Evolutionary conservation across 1,140 invertebrate genomes (phyloP), one percentile per base, ranked within the genome.

Genomic region (Eubasilissa regina): DNA sequence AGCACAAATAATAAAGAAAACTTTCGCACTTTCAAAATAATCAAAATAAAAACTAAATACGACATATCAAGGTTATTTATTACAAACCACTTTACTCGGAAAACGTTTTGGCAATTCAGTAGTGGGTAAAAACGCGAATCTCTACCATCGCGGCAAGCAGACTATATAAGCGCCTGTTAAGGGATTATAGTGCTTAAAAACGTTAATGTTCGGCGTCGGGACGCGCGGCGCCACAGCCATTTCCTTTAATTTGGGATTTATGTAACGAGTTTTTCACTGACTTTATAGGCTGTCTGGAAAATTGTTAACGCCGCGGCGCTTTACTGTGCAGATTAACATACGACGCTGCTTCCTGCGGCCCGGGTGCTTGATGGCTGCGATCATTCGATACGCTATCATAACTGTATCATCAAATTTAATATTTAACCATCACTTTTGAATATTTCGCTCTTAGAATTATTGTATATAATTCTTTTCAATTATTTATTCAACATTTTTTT

Each of bases 161-260:
- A 64, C 19, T 64, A 62, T 62, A 19, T 15, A 77, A 56, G 19
- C 62, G 75, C 11, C 45, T 56, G 64, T 68, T 55, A 53, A 68
- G 53, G 75, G 75, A 76, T 77, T 77, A 68, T 35, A 25, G 75
- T 43, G 64, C 75, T 77, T 70, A 77, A 75, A 78, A 74, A 81
- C 75, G 75, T 78, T 81, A 81, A 78, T 74, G 80, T 56, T 44
- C 75, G 47, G 21, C 75, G 64, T 72, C 72, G 75, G 53, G 79
- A 62, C 76, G 75, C 25, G 75, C 58, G 80, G 80, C 80, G 80
- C 80, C 80, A 74, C 21, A 47, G 68, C 80, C 70, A 74, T 81
- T 81, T 81, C 80, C 80, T 81, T 81, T 81, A 81, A 81, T 81
- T 81, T 81, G 35, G 51, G 80, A 81, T 81, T 81, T 81, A 81